These are phyloP conservation scores for Mirounga angustirostris DNA, from an alignment of 2,113 vertebrate genomes.

Conservation along the genomic window DNA sequence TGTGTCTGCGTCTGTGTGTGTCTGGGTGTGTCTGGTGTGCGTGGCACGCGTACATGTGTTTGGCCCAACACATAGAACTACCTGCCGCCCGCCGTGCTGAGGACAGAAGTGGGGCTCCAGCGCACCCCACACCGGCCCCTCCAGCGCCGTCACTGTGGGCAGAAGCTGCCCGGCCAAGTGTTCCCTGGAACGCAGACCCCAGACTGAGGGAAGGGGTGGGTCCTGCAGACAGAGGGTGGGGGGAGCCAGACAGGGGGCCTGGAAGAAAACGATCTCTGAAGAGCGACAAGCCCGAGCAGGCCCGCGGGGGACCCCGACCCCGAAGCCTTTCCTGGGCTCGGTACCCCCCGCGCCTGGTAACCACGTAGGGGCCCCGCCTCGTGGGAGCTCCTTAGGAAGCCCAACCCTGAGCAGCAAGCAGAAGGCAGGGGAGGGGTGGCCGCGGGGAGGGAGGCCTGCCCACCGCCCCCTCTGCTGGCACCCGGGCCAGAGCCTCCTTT, in stretches of 20 bases:
- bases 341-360: fast-evolving
- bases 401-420: background rate
- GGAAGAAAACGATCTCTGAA: background rate
- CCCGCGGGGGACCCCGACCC: fast-evolving
- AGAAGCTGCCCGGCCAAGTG: background rate
- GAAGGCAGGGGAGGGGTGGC: background rate
- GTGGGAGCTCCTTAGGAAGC: background rate
- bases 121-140: background rate
- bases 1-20: background rate
- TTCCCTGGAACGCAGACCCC: background rate
- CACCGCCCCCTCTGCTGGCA: background rate
- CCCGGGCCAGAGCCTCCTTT: background rate
- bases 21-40: background rate
- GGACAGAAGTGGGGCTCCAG: background rate
- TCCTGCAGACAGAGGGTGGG: fast-evolving
- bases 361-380: fast-evolving
- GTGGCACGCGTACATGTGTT: background rate
- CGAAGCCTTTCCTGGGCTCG: too few relatives aligned
- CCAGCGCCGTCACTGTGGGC: background rate
- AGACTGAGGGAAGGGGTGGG: background rate
- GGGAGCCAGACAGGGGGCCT: too few relatives aligned
- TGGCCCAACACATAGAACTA: background rate
- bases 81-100: background rate
- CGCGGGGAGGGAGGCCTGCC: background rate
- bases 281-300: background rate